phyloP scores from a whole-genome alignment of 2,113 vertebrate genomes.

The Peromyscus polionotus region DNA sequence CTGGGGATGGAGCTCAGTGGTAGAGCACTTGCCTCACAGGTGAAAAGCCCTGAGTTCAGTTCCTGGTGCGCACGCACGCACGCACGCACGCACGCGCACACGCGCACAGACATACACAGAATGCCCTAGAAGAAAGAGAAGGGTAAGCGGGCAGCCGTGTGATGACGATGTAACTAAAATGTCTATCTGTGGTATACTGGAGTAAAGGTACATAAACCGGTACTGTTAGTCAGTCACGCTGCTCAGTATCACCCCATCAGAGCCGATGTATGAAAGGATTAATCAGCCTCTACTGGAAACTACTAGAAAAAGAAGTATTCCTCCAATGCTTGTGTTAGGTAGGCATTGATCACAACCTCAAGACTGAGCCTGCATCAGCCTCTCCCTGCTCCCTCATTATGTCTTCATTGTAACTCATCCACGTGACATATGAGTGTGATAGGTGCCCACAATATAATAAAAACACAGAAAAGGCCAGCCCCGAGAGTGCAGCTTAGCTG shows the following conservation, averaged over 20 bases:
- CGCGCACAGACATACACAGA: background rate
- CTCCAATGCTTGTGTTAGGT: background rate
- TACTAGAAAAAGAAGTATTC: background rate
- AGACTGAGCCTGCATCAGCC: background rate
- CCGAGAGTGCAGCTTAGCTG: background rate
- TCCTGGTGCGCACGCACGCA: fast-evolving
- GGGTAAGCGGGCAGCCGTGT: background rate
- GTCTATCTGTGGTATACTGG: background rate
- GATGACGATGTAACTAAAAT: background rate
- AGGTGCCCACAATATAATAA: background rate
- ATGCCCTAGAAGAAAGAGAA: slow-evolving; percentile 29
- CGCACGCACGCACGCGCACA: too few relatives aligned
- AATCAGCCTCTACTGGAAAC: background rate
- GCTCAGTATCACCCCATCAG: background rate
- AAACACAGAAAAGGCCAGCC: background rate
- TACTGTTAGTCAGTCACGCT: background rate
- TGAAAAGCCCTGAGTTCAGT: background rate
- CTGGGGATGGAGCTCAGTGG: background rate
- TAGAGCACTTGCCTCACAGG: background rate
- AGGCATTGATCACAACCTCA: background rate
- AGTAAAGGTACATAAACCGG: background rate
- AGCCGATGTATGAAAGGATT: background rate
- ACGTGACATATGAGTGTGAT: background rate
- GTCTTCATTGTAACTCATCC: background rate
- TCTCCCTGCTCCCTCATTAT: too few relatives aligned